Evolutionary conservation across 2,888 invertebrate genomes (phyloP).

Genomic region (Linhomoeus sp.): DNA sequence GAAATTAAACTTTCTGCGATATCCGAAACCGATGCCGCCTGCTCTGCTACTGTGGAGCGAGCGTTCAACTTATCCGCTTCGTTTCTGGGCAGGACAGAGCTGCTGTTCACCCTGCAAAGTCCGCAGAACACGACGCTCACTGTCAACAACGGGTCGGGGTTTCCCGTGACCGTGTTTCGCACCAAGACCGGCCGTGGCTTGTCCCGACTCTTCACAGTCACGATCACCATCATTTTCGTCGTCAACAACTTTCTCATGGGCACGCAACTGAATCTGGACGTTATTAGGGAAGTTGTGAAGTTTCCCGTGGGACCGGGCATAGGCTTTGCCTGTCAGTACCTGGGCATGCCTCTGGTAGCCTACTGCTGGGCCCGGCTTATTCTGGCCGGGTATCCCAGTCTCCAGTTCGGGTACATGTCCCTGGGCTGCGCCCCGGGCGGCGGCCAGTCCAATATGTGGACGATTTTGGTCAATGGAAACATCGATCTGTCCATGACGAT

Average conservation of each 20-base stretch:
- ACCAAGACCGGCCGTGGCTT: not conserved
- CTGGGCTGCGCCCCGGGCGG: conserved; percentile 38
- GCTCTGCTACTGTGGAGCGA: too few species aligned
- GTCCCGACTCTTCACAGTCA: conserved; percentile 18
- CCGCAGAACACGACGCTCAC: too few species aligned
- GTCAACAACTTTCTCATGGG: conserved; percentile 34
- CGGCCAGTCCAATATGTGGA: conserved; percentile 86
- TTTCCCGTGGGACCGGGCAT: conserved; percentile 32
- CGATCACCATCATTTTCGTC: conserved; percentile 28
- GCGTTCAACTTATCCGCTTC: too few species aligned
- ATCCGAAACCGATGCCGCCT: too few species aligned
- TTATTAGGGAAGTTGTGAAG: conserved; percentile 28
- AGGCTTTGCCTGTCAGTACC: conserved; percentile 32
- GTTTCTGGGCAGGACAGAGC: too few species aligned
- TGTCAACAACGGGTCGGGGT: too few species aligned
- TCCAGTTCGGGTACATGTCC: conserved; percentile 32
- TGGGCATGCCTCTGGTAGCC: conserved; percentile 29
- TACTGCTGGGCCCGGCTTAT: not conserved
- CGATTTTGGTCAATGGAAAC: conserved; percentile 68
- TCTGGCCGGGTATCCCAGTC: conserved; percentile 4
- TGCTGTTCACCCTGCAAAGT: too few species aligned
- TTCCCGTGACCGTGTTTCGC: too few species aligned
- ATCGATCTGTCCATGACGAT: conserved; percentile 74
- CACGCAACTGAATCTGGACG: conserved; percentile 29
- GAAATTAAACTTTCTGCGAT: too few species aligned